phyloP scores from a whole-genome alignment of 2,888 invertebrate genomes.

The Microplitis deprimator region DNA sequence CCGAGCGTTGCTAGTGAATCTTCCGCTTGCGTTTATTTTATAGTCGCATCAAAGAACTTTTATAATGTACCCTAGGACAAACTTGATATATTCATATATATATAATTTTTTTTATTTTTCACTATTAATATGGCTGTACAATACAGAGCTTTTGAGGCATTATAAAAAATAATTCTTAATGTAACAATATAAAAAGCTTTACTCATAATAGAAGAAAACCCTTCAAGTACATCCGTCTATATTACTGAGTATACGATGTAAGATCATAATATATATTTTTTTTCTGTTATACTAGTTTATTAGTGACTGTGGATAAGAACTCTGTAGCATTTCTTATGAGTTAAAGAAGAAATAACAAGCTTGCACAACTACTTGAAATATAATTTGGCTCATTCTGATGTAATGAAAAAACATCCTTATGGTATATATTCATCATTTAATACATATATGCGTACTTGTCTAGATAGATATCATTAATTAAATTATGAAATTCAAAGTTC shows the following conservation, averaged over 20 bases:
- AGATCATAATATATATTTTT: too few species aligned
- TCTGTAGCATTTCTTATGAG: not conserved
- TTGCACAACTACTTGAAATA: not conserved
- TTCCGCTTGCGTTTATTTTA: slow-evolving; percentile 9
- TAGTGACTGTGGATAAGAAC: not conserved
- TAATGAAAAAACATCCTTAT: not conserved
- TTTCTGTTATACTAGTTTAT: not conserved
- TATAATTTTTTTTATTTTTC: not conserved
- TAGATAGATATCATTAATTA: too few species aligned
- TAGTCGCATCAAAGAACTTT: slow-evolving; percentile 1
- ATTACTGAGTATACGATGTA: not conserved
- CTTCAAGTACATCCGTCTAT: not conserved
- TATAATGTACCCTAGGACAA: not conserved
- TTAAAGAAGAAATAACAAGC: not conserved
- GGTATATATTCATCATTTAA: too few species aligned
- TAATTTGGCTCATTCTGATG: not conserved
- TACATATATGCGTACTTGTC: too few species aligned
- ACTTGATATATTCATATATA: not conserved
- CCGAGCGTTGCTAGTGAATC: not conserved
- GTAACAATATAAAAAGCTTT: not conserved
- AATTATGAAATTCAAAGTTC: too few species aligned
- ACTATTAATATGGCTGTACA: not conserved
- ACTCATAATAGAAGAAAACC: not conserved
- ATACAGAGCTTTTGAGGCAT: not conserved
- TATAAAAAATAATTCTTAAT: not conserved